Conservation (phyloP, 2,888 invertebrate species). For the Meliscaeva auricollis region DNA sequence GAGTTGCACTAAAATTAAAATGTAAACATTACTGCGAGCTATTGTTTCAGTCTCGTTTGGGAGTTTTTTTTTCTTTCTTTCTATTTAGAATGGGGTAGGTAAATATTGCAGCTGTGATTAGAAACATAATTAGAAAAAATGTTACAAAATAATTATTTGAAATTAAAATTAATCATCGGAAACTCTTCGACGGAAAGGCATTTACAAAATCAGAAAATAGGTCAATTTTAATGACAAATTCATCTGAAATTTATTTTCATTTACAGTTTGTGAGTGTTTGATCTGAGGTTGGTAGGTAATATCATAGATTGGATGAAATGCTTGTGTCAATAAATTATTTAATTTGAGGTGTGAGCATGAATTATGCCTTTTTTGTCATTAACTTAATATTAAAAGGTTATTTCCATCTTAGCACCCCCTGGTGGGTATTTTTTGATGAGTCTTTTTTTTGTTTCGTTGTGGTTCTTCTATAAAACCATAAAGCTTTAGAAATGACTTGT, state of each 20-base stretch:
- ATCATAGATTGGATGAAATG: neutral
- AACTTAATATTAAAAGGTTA: conserved; percentile 29
- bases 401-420: conserved; percentile 14
- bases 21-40: neutral
- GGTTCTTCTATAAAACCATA: neutral
- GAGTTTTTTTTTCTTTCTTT: neutral
- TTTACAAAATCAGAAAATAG: neutral
- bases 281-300: neutral
- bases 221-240: conserved; percentile 3
- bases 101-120: neutral
- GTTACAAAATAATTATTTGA: conserved; percentile 20
- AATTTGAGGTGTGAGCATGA: conserved; percentile 13
- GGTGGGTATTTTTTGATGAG: conserved; percentile 7
- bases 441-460: neutral
- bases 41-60: conserved; percentile 18
- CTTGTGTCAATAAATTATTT: conserved; percentile 8
- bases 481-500: conserved; percentile 1
- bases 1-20: conserved; percentile 3
- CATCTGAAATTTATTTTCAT: neutral
- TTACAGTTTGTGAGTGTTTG: neutral
- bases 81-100: neutral
- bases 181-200: too few relatives aligned
- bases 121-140: neutral
- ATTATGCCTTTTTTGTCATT: conserved; percentile 6
- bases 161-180: conserved; percentile 5